Percentiles rank a stretch among this genome's conserved stretches.
Evolutionary conservation across 92 coral and sea anemone genomes (phyloP).

Genomic region (Bergia puertoricense): DNA sequence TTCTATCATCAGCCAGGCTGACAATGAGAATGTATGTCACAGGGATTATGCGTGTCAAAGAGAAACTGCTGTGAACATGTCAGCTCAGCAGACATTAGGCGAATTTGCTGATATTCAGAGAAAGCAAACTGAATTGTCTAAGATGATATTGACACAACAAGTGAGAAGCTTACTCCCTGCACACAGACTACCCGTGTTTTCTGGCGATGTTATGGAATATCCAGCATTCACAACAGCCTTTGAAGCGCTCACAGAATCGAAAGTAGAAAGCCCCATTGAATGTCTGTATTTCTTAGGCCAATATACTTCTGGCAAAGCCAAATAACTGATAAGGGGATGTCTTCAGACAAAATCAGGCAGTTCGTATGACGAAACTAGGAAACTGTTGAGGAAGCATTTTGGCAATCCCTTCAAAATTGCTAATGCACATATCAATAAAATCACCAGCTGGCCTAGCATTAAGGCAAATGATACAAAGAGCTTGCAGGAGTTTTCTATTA

Average conservation of each 20-base stretch:
- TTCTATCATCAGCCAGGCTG: constrained; percentile 2
- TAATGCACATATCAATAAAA: constrained; percentile 51
- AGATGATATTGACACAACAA: constrained; percentile 66
- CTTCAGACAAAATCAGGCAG: neutral
- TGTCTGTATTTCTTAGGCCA: too few relatives aligned
- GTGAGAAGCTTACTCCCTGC: constrained; percentile 49
- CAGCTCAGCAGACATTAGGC: neutral
- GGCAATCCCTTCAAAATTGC: constrained; percentile 69
- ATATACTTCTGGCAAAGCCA: too few relatives aligned
- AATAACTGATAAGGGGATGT: too few relatives aligned
- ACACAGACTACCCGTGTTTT: neutral
- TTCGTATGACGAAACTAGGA: constrained; percentile 48
- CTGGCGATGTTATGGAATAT: too few relatives aligned
- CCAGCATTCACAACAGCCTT: too few relatives aligned
- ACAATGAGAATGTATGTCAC: constrained; percentile 28
- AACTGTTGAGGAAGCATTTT: neutral
- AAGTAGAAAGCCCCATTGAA: too few relatives aligned
- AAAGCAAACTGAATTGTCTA: constrained; percentile 59
- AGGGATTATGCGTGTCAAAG: neutral
- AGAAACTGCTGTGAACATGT: too few relatives aligned
- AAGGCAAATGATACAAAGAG: too few relatives aligned
- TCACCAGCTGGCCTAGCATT: too few relatives aligned
- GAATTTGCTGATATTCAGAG: constrained; percentile 62
- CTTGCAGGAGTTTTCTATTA: too few relatives aligned
- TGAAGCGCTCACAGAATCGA: too few relatives aligned